Conservation (phyloP, 2,888 invertebrate species). For the Carabus problematicus region DNA sequence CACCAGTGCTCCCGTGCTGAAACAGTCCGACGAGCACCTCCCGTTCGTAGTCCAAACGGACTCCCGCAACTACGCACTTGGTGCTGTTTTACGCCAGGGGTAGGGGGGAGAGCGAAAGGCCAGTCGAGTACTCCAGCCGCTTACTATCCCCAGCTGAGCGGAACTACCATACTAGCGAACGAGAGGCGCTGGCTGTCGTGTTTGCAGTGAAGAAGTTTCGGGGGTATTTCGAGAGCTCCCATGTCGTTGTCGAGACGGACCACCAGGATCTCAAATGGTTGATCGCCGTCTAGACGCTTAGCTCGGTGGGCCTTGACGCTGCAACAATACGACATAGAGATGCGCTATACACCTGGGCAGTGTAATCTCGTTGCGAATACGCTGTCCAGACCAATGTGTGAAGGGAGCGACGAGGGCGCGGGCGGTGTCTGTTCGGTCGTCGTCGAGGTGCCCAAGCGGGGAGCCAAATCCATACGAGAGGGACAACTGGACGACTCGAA, state of each 20-base stretch:
- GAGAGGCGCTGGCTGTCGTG: slow-evolving; percentile 48
- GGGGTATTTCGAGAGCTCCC: slow-evolving; percentile 52
- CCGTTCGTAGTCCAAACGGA: slow-evolving; percentile 46
- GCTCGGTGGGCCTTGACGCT: background rate
- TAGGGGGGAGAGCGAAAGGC: slow-evolving; percentile 33
- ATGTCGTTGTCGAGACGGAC: slow-evolving; percentile 54
- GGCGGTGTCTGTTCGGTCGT: background rate
- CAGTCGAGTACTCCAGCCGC: slow-evolving; percentile 36
- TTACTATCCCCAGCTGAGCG: no score
- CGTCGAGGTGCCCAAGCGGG: background rate
- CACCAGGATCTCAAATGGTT: slow-evolving; percentile 56
- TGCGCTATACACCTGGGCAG: no score
- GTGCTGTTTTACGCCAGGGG: slow-evolving; percentile 34
- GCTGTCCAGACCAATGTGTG: background rate
- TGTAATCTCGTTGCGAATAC: no score
- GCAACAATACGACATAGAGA: background rate
- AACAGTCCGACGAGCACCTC: slow-evolving; percentile 44
- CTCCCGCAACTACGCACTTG: slow-evolving; percentile 24
- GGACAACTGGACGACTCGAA: background rate
- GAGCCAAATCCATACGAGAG: background rate
- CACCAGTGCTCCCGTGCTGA: slow-evolving; percentile 41
- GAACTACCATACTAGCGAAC: slow-evolving; percentile 46
- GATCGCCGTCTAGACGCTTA: background rate
- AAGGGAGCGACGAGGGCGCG: no score
- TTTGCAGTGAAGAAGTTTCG: slow-evolving; percentile 53